Conservation (phyloP, 2,888 invertebrate genomes). For the Eremobia ochroleuca region DNA sequence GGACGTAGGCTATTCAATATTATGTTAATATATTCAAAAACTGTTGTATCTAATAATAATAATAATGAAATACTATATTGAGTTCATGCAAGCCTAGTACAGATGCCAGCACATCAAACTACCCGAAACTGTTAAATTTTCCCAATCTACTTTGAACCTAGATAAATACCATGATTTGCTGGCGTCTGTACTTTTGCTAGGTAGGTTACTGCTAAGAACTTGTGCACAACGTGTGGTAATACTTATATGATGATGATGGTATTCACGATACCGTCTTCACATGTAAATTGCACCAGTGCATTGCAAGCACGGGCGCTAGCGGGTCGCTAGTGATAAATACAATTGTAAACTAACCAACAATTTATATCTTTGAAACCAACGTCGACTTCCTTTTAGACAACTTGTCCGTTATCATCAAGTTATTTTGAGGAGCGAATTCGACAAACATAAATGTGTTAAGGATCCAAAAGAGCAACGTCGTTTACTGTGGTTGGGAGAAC, state of each 20-base stretch:
- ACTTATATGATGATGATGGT: not conserved
- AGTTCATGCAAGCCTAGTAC: not conserved
- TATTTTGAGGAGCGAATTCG: conserved; percentile 95
- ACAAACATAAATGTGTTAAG: conserved; percentile 92
- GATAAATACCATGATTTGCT: too few relatives aligned
- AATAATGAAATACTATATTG: not conserved
- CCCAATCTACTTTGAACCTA: too few relatives aligned
- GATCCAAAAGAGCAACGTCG: conserved; percentile 93
- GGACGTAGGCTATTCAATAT: too few relatives aligned
- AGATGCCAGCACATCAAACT: too few relatives aligned
- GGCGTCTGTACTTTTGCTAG: too few relatives aligned
- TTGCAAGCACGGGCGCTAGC: too few relatives aligned
- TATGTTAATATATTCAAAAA: too few relatives aligned
- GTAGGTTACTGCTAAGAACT: not conserved
- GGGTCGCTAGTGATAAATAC: not conserved
- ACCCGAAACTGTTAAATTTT: too few relatives aligned
- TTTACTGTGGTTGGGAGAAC: conserved; percentile 94
- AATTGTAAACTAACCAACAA: not conserved
- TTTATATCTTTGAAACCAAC: not conserved
- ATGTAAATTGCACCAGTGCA: not conserved
- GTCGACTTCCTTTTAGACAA: conserved; percentile 87
- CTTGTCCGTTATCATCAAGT: conserved; percentile 95
- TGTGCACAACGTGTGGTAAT: not conserved
- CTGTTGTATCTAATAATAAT: not conserved
- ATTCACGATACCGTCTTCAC: not conserved